Evolutionary conservation across 1,140 invertebrate species (phyloP).

Genomic region (Littorina saxatilis): DNA sequence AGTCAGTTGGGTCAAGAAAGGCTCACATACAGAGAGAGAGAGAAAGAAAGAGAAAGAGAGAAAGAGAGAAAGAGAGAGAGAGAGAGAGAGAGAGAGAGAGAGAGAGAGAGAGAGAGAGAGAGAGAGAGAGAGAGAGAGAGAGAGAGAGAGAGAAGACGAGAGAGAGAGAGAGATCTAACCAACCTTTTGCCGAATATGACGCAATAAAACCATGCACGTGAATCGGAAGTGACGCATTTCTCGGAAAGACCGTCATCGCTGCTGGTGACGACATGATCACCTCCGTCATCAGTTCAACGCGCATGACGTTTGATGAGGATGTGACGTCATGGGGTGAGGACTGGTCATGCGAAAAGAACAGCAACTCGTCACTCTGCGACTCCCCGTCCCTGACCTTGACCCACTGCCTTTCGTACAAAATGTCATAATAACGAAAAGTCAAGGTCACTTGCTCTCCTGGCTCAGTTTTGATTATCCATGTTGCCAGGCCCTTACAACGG

Average conservation of each 20-base stretch:
- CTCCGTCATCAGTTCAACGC: conserved; percentile 63
- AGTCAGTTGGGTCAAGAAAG: too few species aligned
- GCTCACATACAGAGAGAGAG: too few species aligned
- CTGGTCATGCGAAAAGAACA: conserved; percentile 53
- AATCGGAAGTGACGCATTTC: conserved; percentile 51
- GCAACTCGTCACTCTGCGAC: conserved; percentile 47
- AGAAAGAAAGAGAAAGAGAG: too few species aligned
- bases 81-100: too few species aligned
- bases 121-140: too few species aligned
- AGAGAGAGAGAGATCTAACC: not conserved
- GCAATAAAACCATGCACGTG: conserved; percentile 68
- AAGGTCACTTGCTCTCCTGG: conserved; percentile 51
- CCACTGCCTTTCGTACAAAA: conserved; percentile 61
- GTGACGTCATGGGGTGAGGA: conserved; percentile 50
- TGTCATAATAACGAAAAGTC: conserved; percentile 58
- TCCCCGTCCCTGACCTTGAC: conserved; percentile 64
- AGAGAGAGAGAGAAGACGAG: too few species aligned
- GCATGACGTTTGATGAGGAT: conserved; percentile 59
- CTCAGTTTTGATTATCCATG: conserved; percentile 57
- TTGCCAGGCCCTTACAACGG: conserved; percentile 60
- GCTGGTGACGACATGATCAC: conserved; percentile 35
- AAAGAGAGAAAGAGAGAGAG: too few species aligned
- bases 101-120: too few species aligned
- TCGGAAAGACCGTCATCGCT: conserved; percentile 33
- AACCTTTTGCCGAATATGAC: conserved; percentile 48